These are phyloP conservation scores for Rallus limicola DNA, from an alignment of 2,113 vertebrate species.

Conservation along the genomic window DNA sequence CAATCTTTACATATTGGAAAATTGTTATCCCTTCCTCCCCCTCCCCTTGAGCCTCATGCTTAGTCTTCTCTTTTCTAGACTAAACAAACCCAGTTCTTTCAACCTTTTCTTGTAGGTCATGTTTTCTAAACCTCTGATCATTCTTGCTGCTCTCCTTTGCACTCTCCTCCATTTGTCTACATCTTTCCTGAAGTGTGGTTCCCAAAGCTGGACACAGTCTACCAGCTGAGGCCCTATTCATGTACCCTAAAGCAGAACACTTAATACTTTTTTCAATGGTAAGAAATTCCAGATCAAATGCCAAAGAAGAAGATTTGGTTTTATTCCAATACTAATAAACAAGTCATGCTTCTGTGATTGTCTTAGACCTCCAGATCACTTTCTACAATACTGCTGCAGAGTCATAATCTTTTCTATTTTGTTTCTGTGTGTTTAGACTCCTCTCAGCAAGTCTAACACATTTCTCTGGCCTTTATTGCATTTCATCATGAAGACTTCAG, in stretches of 20 bases:
- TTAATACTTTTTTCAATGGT: not conserved
- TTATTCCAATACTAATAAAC: not conserved
- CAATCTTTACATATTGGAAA: constrained; percentile 45
- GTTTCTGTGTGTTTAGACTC: not conserved
- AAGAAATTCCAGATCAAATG: not conserved
- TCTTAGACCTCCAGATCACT: not conserved
- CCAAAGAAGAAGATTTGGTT: not conserved
- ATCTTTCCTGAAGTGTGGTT: constrained; percentile 38
- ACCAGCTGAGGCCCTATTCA: not conserved
- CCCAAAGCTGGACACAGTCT: not conserved
- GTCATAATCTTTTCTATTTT: not conserved
- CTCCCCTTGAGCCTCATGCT: constrained; percentile 21
- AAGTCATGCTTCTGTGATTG: not conserved
- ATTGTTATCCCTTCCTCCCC: constrained; percentile 45
- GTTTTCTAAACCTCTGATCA: constrained; percentile 64
- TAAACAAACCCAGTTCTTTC: constrained; percentile 66
- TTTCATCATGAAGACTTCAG: not conserved
- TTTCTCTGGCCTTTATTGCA: not conserved
- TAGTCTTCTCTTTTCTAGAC: constrained; percentile 69
- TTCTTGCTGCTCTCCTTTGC: constrained; percentile 58
- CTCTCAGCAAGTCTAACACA: not conserved
- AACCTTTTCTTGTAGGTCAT: constrained; percentile 66
- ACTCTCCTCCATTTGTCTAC: constrained; percentile 54
- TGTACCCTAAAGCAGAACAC: not conserved
- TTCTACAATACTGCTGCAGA: not conserved